phyloP scores from a whole-genome alignment of 1,140 invertebrate species.

The Musca domestica region DNA sequence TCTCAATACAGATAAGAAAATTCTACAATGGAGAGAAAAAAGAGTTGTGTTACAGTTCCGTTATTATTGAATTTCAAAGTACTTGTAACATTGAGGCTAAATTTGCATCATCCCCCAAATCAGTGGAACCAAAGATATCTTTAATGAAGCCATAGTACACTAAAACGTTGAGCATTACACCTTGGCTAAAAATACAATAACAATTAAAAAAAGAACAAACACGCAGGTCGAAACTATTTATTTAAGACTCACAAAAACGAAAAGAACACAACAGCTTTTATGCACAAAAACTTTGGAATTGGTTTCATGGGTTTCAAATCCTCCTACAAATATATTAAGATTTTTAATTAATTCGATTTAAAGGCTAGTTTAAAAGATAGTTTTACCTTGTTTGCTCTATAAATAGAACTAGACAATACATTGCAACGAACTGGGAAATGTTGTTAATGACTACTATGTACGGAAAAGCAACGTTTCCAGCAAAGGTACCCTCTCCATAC shows the following conservation, averaged over 20 bases:
- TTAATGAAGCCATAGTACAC: conserved; percentile 75
- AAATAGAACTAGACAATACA: conserved; percentile 96
- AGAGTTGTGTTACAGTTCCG: neutral
- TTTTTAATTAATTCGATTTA: neutral
- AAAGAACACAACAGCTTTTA: conserved; percentile 96
- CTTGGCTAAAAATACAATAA: conserved; percentile 81
- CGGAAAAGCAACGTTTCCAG: conserved; percentile 78
- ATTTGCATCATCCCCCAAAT: conserved; percentile 56
- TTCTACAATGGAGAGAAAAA: conserved; percentile 63
- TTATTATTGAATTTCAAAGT: conserved; percentile 29
- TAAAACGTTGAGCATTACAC: conserved; percentile 82
- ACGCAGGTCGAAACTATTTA: no score
- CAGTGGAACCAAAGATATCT: conserved; percentile 60
- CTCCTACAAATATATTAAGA: conserved; percentile 39
- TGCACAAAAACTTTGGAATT: conserved; percentile 94
- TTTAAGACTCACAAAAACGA: conserved; percentile 98
- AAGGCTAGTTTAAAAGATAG: neutral
- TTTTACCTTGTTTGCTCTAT: conserved; percentile 73
- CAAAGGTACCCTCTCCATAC: conserved; percentile 89
- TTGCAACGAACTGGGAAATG: conserved; percentile 91
- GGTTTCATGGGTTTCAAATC: conserved; percentile 90
- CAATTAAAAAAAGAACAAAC: no score
- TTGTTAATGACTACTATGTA: conserved; percentile 92
- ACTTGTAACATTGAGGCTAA: conserved; percentile 78
- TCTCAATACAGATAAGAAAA: conserved; percentile 95